Percentiles rank a stretch among this genome's conserved stretches.
These are phyloP conservation scores for Mus minutoides DNA, from an alignment of 2,797 vertebrate genomes.

Conservation along the genomic window DNA sequence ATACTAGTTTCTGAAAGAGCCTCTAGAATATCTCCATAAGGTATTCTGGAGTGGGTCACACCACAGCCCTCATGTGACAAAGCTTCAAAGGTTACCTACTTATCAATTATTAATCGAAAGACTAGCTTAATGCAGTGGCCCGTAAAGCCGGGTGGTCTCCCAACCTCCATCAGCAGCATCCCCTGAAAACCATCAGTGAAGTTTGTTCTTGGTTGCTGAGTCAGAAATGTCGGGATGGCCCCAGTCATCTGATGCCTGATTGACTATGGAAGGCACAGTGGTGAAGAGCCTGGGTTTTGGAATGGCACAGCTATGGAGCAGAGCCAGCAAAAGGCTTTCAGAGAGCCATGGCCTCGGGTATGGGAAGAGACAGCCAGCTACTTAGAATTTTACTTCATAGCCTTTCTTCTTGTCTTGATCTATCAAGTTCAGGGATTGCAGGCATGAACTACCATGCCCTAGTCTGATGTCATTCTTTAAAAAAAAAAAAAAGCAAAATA, in stretches of 20 bases:
- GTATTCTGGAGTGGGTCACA: background rate
- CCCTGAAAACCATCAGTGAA: background rate
- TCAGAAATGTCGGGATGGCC: background rate
- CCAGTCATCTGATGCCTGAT: background rate
- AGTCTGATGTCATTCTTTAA: background rate
- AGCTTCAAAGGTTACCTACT: background rate
- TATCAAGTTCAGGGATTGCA: background rate
- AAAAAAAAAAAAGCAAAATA: background rate
- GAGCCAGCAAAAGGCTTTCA: background rate
- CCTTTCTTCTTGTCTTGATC: background rate
- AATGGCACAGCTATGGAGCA: background rate
- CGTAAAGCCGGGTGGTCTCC: background rate
- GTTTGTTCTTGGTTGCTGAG: background rate
- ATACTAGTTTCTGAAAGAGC: background rate
- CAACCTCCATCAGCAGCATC: background rate
- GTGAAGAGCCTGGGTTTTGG: background rate
- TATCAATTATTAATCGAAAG: background rate
- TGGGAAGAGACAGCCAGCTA: background rate
- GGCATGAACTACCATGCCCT: background rate
- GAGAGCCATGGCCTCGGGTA: background rate
- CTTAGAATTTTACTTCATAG: background rate
- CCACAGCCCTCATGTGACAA: background rate
- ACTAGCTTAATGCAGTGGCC: background rate
- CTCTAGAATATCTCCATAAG: background rate
- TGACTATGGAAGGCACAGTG: background rate